phyloP scores from a whole-genome alignment of 1,140 invertebrate genomes.

The Nephotettix cincticeps region DNA sequence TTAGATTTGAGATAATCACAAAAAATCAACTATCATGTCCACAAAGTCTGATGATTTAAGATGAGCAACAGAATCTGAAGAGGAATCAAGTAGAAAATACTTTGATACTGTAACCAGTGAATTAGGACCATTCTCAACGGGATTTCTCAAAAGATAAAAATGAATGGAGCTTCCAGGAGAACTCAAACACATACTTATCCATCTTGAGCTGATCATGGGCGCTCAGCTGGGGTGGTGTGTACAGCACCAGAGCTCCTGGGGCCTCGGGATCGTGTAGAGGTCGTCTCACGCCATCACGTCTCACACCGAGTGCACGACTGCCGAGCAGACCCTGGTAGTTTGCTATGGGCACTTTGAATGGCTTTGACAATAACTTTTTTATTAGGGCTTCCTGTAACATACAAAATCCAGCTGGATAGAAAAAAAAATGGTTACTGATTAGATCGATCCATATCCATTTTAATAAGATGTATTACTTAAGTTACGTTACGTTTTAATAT shows the following conservation, averaged over 20 bases:
- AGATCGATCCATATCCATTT: not conserved
- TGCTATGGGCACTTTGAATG: slow-evolving; percentile 92
- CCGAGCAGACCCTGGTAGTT: slow-evolving; percentile 74
- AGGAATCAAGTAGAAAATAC: too few species aligned
- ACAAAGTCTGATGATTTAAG: too few species aligned
- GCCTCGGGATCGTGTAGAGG: slow-evolving; percentile 92
- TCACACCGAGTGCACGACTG: slow-evolving; percentile 72
- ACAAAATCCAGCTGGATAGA: slow-evolving; percentile 7
- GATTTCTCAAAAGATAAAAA: too few species aligned
- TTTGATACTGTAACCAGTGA: too few species aligned
- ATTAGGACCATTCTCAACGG: too few species aligned
- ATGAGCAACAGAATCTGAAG: too few species aligned
- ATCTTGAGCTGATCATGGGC: slow-evolving; percentile 83
- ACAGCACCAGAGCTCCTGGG: slow-evolving; percentile 91
- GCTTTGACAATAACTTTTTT: slow-evolving; percentile 77
- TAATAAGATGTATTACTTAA: too few species aligned
- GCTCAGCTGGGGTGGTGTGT: slow-evolving; percentile 75
- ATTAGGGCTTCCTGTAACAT: slow-evolving; percentile 72
- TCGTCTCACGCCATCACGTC: slow-evolving; percentile 64
- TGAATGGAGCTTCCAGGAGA: too few species aligned
- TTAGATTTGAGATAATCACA: too few species aligned
- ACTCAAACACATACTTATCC: too few species aligned
- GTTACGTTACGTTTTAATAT: too few species aligned
- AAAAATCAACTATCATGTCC: too few species aligned
- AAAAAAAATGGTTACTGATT: not conserved